phyloP scores from a whole-genome alignment of 2,888 invertebrate genomes.

The Aporophyla nigra region DNA sequence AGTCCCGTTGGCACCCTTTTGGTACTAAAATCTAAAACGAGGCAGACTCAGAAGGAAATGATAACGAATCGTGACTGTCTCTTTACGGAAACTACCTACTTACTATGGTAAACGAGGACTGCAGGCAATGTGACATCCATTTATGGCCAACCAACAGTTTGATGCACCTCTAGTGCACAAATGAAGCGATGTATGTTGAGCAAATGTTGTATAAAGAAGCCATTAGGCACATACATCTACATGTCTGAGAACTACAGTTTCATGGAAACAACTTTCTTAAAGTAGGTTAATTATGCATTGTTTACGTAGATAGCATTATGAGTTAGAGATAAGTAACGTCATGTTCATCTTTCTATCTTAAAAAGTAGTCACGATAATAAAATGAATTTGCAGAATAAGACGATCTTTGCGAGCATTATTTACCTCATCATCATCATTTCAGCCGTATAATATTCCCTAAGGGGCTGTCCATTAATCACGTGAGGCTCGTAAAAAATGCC shows the following conservation, averaged over 20 bases:
- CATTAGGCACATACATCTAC: conserved; percentile 19
- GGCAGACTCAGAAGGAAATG: background rate
- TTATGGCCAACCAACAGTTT: background rate
- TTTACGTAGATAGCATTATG: conserved; percentile 16
- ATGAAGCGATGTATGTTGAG: conserved; percentile 8
- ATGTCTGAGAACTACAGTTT: conserved; percentile 14
- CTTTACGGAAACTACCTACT: conserved; percentile 5
- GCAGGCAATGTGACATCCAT: conserved; percentile 12
- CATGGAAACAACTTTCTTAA: conserved; percentile 13
- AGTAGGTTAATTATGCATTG: conserved; percentile 46
- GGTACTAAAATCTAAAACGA: background rate
- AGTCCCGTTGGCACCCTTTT: too few species aligned
- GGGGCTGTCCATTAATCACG: too few species aligned
- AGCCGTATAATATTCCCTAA: too few species aligned
- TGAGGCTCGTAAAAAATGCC: too few species aligned
- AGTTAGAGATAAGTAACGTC: conserved; percentile 7
- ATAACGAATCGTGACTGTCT: conserved; percentile 31
- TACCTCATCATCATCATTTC: too few species aligned
- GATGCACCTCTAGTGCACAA: background rate
- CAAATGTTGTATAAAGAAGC: conserved; percentile 14
- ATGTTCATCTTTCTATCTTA: background rate
- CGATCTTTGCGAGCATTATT: background rate
- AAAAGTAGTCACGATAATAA: conserved; percentile 10
- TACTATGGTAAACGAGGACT: background rate
- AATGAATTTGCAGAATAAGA: background rate